A percentile compares a stretch with the other conserved stretches of the same genome.
phyloP scores from a whole-genome alignment of 2,797 vertebrate species.

The Ispidina picta region DNA sequence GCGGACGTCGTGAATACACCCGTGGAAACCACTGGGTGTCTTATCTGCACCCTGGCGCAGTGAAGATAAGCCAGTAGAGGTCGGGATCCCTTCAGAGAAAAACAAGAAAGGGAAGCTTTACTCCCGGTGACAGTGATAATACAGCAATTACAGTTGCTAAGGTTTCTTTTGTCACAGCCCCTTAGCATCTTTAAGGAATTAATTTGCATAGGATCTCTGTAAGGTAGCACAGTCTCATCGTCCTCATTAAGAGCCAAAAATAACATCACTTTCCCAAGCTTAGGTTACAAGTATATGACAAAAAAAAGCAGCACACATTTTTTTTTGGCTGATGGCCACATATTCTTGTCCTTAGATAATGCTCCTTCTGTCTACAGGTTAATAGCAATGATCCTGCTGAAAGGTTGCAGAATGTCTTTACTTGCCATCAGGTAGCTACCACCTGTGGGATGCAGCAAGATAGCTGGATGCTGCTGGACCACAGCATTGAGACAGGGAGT shows the following conservation, averaged over 20 bases:
- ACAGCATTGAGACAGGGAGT: not conserved
- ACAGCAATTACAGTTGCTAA: not conserved
- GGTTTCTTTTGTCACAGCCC: not conserved
- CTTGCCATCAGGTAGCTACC: not conserved
- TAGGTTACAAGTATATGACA: not conserved
- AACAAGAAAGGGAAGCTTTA: not conserved
- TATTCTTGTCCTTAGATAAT: not conserved
- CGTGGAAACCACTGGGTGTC: slow-evolving; percentile 89
- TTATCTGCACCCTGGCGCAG: slow-evolving; percentile 89
- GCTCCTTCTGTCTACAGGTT: not conserved
- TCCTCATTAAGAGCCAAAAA: not conserved
- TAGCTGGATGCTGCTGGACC: not conserved
- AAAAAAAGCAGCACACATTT: not conserved
- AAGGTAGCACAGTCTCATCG: not conserved
- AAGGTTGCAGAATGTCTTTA: not conserved
- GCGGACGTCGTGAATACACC: slow-evolving; percentile 92
- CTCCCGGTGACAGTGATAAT: not conserved
- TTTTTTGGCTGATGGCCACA: accelerated
- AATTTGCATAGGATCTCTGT: not conserved
- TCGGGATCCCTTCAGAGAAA: slow-evolving; percentile 85
- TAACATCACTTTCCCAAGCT: not conserved
- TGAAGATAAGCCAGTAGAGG: slow-evolving; percentile 85
- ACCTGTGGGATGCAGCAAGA: not conserved
- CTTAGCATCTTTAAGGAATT: not conserved
- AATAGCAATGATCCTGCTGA: not conserved